Conservation (phyloP, 2,797 vertebrate genomes). For the Enteromius treurensis region DNA sequence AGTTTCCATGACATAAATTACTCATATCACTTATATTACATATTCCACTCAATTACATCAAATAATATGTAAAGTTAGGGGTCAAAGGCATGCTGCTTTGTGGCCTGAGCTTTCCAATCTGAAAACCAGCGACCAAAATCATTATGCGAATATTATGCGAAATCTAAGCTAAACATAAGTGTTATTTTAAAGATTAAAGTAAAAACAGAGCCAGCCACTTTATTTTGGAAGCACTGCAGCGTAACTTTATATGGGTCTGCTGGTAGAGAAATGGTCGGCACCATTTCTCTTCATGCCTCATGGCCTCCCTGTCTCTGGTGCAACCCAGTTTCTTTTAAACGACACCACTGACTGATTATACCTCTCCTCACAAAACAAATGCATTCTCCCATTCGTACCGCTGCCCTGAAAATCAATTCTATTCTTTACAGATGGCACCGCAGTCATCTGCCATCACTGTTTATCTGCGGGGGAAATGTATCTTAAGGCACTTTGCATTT, state of each 20-base stretch:
- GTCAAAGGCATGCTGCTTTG: neutral
- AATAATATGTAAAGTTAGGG: neutral
- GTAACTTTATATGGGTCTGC: slow-evolving; percentile 53
- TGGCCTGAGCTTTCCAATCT: neutral
- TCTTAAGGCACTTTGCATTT: slow-evolving; percentile 48
- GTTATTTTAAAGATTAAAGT: slow-evolving; percentile 21
- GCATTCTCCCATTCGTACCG: slow-evolving; percentile 70
- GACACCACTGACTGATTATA: slow-evolving; percentile 79
- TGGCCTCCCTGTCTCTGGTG: slow-evolving; percentile 63
- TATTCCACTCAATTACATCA: neutral
- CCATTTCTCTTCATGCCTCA: slow-evolving; percentile 59
- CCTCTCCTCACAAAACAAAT: slow-evolving; percentile 80
- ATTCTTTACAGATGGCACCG: slow-evolving; percentile 71
- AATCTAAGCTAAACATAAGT: neutral
- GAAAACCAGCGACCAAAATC: neutral
- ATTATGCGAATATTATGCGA: neutral
- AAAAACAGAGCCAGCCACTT: slow-evolving; percentile 23
- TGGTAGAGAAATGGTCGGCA: slow-evolving; percentile 51
- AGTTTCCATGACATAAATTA: neutral
- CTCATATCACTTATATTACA: neutral
- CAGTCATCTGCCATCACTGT: slow-evolving; percentile 56
- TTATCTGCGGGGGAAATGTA: slow-evolving; percentile 56
- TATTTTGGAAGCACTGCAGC: slow-evolving; percentile 35
- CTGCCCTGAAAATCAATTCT: slow-evolving; percentile 79
- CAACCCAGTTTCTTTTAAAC: slow-evolving; percentile 73